Conservation (phyloP, 2,797 vertebrate genomes). For the Momotus momota region DNA sequence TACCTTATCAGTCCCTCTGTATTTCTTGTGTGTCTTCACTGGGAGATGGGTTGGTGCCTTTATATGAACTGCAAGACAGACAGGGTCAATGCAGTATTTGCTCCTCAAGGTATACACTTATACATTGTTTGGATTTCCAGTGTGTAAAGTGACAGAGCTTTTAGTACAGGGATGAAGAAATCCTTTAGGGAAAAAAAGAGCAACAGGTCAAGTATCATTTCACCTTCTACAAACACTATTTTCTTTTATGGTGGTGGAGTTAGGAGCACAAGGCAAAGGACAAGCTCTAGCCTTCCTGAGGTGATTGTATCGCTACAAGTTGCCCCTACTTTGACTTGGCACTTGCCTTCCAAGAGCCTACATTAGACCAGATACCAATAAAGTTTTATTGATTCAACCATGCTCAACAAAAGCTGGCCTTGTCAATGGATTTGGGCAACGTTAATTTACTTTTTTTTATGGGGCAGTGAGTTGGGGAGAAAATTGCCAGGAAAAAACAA, state of each 20-base stretch:
- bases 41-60: neutral
- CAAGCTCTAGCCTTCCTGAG: neutral
- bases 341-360: neutral
- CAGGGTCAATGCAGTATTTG: neutral
- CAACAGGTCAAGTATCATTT: neutral
- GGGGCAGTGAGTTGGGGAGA: no score
- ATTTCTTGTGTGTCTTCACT: neutral
- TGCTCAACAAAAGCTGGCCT: neutral
- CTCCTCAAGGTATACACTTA: neutral
- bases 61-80: accelerated
- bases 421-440: neutral
- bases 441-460: neutral
- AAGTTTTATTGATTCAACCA: neutral
- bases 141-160: neutral
- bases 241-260: neutral
- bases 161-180: neutral
- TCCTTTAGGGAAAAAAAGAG: accelerated
- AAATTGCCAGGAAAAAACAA: neutral
- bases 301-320: neutral
- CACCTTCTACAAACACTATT: neutral
- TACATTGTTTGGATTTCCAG: neutral
- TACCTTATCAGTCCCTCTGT: neutral
- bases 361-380: neutral
- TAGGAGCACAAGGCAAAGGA: neutral
- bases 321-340: neutral